Evolutionary conservation across 30 jellyfish, hydroid and myxozoan genomes (phyloP), one percentile per base, ranked within the genome.

Genomic region (Pseudorhiza aurosa): DNA sequence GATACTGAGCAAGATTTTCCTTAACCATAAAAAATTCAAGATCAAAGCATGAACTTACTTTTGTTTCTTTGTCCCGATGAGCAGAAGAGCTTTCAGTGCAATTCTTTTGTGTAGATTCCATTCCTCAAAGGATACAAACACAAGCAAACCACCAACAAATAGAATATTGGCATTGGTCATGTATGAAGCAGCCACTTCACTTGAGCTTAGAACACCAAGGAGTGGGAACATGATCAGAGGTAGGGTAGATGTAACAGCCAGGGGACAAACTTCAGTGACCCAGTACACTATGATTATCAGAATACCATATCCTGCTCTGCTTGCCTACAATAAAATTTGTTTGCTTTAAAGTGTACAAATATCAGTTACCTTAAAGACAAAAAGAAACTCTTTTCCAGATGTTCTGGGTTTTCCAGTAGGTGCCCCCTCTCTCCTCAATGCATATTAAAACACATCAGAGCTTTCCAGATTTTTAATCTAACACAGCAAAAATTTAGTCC

Each of bases 31-130:
- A n/a, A n/a, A n/a, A n/a, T n/a, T n/a, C n/a, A n/a, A n/a, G n/a
- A n/a, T n/a, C n/a, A n/a, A n/a, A n/a, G 32, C 21, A 12, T 7
- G 3, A 5, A 51, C 84, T 64, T 29, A 80, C 91, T 80, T 80
- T 36, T 70, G 91, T 46, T 65, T 93, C 46, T 74, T 72, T 26
- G 95, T 79, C n/a, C 97, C 97, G 62, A 88, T 63, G 5, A 74
- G 50, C 18, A 88, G 88, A n/a, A 88, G 55, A 7, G 63, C 83
- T 63, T 64, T 80, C 51, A 88, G 31, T 18, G 97, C 92, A 37
- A 88, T 77, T 65, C 97, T 64, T 65, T 88, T 88, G 81, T 88
- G 97, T 18, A 88, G 50, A 64, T 81, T 71, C 87, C 97, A 79
- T 51, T 82, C 78, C 42, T 88, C 97, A 65, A 88, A 68, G 1